Base-by-base conservation (phyloP, 2,797 vertebrate species). In the Bucorvus abyssinicus region DNA sequence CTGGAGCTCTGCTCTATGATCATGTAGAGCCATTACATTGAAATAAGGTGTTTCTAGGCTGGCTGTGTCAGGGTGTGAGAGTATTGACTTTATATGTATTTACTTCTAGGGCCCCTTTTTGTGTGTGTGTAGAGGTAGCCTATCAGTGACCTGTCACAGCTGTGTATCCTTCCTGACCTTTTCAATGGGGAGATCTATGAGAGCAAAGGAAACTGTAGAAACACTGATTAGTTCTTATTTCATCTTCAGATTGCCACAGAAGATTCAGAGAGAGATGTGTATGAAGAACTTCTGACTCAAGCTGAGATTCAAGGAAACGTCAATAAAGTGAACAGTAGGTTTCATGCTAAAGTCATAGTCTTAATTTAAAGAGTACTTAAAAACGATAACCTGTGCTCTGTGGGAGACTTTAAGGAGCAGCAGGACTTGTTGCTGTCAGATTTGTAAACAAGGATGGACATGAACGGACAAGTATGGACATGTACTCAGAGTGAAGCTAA, bases 301-400 rank as follows among this genome's bases (percentile, higher is more conserved):
- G 99, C 99, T 57, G 99, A 99, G 94, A 99, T 99, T 95, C 99
- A 99, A 94, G 99, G 99, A 93, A 99, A 99, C 38, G 74, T 99
- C 96, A 99, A 99, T 98, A 99, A 98, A 98, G 98, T 99, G 90
- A 99, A 99, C 42, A 95, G 99, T 99, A 96, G 97, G 99, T 98
- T 61, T 78, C 50, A 18, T 22, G 44, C 60, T 76, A 47, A 22
- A 34, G 7, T 84, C 45, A 30, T 60, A 64, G 21, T 49, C 49
- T 60, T 88, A 57, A 61, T 63, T 84, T 55, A 80, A 60, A 38
- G 30, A 55, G 20, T 73, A 47, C 23, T 84, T 90, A 12, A 56
- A 67, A 90, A 55, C 1, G 0, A 16, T 42, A 56, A 56, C 8
- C 20, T 27, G 4, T 59, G 15, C 10, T 92, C 11, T n/a, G n/a